phyloP scores from a whole-genome alignment of 2,888 invertebrate species.

The Drosophila rellima region DNA sequence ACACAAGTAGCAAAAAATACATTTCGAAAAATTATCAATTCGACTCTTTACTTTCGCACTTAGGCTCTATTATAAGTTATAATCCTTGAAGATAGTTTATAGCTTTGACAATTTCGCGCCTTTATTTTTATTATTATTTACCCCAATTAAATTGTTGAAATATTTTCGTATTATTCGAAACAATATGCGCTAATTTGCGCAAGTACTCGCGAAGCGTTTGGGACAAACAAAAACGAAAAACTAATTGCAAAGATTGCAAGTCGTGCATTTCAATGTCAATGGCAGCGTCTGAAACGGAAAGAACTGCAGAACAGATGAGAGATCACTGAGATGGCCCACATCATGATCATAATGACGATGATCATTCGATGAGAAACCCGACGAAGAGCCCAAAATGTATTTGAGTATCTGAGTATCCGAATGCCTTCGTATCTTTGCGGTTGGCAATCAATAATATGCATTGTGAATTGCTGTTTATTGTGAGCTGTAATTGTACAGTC shows the following conservation, averaged over 20 bases:
- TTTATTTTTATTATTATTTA: slow-evolving; percentile 43
- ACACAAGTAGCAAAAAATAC: slow-evolving; percentile 17
- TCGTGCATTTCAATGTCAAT: slow-evolving; percentile 72
- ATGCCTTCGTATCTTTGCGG: slow-evolving; percentile 32
- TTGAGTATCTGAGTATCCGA: not conserved
- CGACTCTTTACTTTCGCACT: slow-evolving; percentile 13
- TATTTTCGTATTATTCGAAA: slow-evolving; percentile 7
- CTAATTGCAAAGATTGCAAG: slow-evolving; percentile 61
- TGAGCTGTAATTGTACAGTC: slow-evolving; percentile 56
- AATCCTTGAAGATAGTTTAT: slow-evolving; percentile 12
- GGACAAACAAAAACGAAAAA: slow-evolving; percentile 60
- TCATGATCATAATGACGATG: slow-evolving; percentile 23
- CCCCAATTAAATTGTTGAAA: slow-evolving; percentile 47
- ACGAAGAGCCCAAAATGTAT: slow-evolving; percentile 18
- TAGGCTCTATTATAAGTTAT: slow-evolving; percentile 4
- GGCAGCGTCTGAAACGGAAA: slow-evolving; percentile 45
- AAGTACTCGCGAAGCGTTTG: slow-evolving; percentile 57
- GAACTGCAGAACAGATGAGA: slow-evolving; percentile 36
- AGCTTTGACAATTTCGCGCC: slow-evolving; percentile 1
- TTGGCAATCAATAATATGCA: slow-evolving; percentile 71
- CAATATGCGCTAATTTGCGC: slow-evolving; percentile 42
- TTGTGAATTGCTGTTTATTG: slow-evolving; percentile 49
- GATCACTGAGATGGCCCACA: slow-evolving; percentile 16
- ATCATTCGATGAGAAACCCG: slow-evolving; percentile 13
- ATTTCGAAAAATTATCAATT: slow-evolving; percentile 10